phyloP scores from a whole-genome alignment of 2,888 invertebrate species.

The Drymonia ruficornis region DNA sequence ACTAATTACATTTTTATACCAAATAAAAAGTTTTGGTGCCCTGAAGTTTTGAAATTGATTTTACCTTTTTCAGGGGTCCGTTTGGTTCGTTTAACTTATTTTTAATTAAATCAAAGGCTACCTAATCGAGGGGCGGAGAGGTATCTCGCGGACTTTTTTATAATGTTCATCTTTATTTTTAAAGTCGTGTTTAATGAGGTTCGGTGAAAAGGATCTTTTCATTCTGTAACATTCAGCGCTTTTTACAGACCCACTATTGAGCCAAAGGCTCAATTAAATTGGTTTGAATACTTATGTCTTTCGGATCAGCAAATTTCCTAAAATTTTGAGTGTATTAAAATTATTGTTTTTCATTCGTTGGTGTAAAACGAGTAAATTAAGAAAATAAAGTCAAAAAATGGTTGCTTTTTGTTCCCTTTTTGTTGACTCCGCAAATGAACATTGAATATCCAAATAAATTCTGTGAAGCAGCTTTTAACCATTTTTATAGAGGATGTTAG shows the following conservation, averaged over 20 bases:
- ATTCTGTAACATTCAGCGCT: background rate
- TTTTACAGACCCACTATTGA: background rate
- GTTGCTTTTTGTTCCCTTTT: too few species aligned
- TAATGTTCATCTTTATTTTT: constrained; percentile 42
- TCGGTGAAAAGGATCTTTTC: background rate
- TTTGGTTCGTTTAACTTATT: constrained; percentile 72
- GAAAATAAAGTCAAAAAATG: too few species aligned
- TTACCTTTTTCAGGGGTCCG: constrained; percentile 53
- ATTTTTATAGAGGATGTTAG: too few species aligned
- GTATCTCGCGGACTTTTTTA: constrained; percentile 35
- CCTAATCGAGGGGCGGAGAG: constrained; percentile 54
- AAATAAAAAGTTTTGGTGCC: constrained; percentile 53
- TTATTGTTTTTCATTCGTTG: too few species aligned
- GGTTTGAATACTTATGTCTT: too few species aligned
- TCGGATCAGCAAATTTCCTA: too few species aligned
- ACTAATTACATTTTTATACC: constrained; percentile 42
- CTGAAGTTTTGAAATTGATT: constrained; percentile 72
- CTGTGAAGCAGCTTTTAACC: too few species aligned
- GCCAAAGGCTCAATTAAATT: too few species aligned
- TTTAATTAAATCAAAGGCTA: constrained; percentile 72
- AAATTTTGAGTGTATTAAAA: too few species aligned
- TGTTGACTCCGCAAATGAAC: too few species aligned
- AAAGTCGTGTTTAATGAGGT: constrained; percentile 24
- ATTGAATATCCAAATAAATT: too few species aligned
- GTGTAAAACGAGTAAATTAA: too few species aligned